Evolutionary conservation across 2,888 invertebrate genomes (phyloP).

Genomic region (Pristionchus entomophagus): DNA sequence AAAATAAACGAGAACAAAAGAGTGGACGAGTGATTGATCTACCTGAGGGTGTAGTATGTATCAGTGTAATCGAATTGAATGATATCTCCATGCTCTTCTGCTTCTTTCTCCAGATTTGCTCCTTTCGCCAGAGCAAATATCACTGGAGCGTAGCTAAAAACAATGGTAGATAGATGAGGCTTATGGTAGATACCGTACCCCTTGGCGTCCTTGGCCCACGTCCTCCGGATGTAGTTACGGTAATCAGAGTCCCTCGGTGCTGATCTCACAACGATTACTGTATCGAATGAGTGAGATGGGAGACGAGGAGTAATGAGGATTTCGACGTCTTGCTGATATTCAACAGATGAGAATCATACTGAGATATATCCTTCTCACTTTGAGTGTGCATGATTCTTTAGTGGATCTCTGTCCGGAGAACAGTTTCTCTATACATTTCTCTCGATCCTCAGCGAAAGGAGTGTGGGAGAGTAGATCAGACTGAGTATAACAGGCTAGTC

Average conservation of each 20-base stretch:
- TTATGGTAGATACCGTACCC: not conserved
- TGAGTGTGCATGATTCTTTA: conserved; percentile 25
- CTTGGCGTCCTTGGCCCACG: conserved; percentile 67
- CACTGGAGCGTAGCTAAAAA: conserved; percentile 34
- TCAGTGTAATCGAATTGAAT: conserved; percentile 74
- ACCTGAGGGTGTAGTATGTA: conserved; percentile 72
- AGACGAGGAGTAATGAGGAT: conserved; percentile 39
- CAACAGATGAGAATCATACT: not conserved
- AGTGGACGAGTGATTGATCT: conserved; percentile 1
- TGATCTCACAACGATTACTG: conserved; percentile 63
- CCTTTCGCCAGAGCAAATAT: conserved; percentile 46
- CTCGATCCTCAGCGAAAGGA: not conserved
- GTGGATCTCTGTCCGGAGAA: conserved; percentile 10
- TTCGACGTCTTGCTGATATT: conserved; percentile 31
- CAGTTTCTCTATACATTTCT: conserved; percentile 36
- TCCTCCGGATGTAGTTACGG: conserved; percentile 68
- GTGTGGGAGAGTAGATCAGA: conserved; percentile 65
- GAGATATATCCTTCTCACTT: not conserved
- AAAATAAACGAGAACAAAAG: not conserved
- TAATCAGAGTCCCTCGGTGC: conserved; percentile 68
- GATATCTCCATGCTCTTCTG: conserved; percentile 63
- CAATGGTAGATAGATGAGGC: not conserved
- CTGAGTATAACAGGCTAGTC: conserved; percentile 73
- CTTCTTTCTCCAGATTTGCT: conserved; percentile 53
- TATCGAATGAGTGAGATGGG: conserved; percentile 49